These are phyloP conservation scores for Myotis daubentonii DNA, from an alignment of 2,797 vertebrate genomes.

Conservation along the genomic window DNA sequence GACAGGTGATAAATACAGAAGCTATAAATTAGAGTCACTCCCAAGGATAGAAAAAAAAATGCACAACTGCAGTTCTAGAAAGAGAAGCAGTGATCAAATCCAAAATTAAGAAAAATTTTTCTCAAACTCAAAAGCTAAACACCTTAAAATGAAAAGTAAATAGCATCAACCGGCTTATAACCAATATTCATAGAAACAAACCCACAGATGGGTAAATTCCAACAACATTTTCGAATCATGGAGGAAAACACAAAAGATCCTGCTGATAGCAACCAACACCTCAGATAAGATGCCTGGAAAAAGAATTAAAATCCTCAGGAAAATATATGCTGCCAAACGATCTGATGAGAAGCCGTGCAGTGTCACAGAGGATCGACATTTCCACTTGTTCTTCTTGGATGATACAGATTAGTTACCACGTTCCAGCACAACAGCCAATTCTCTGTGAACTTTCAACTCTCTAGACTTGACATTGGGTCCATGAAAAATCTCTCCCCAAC, in stretches of 20 bases:
- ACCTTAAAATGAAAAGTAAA: slow-evolving; percentile 8
- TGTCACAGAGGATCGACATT: background rate
- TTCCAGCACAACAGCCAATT: slow-evolving; percentile 24
- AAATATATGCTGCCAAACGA: background rate
- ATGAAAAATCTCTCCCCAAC: slow-evolving; percentile 49
- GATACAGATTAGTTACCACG: slow-evolving; percentile 14
- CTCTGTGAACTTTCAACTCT: slow-evolving; percentile 34
- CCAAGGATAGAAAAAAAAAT: slow-evolving; percentile 20
- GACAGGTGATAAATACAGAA: background rate
- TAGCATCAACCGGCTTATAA: background rate
- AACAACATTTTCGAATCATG: background rate
- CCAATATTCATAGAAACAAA: slow-evolving; percentile 21
- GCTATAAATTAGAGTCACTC: slow-evolving; percentile 13
- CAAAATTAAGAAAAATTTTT: slow-evolving; percentile 3
- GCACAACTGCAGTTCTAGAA: background rate
- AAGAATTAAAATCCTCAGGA: slow-evolving; percentile 33
- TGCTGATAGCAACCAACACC: background rate
- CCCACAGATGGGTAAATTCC: background rate
- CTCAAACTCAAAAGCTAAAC: slow-evolving; percentile 13
- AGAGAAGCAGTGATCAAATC: slow-evolving; percentile 23
- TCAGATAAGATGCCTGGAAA: background rate
- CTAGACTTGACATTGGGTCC: slow-evolving; percentile 52
- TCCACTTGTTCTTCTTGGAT: slow-evolving; percentile 28
- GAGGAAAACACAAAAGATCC: background rate
- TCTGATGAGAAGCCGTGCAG: background rate